Conservation (phyloP, 2,113 vertebrate species). For the Globicephala melas region DNA sequence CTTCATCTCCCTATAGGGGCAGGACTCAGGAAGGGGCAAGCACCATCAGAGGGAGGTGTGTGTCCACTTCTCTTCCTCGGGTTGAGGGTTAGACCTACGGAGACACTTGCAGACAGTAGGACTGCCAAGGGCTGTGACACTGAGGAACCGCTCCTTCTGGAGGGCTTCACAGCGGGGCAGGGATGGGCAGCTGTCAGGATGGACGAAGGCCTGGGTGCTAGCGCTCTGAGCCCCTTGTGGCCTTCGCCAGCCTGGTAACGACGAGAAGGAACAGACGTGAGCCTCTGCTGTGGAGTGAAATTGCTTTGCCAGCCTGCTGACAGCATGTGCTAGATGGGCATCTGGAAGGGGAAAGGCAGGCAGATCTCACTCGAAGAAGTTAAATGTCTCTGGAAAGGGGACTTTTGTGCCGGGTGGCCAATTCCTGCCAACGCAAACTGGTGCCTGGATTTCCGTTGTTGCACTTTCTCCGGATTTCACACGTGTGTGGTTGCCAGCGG, state of each 20-base stretch:
- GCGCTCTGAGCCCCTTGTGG: not conserved
- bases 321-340: not conserved
- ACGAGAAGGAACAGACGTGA: rapidly evolving
- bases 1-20: not conserved
- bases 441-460: not conserved
- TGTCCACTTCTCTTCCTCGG: not conserved
- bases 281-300: not conserved
- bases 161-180: not conserved
- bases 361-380: not conserved
- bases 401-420: not conserved
- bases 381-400: conserved; percentile 37
- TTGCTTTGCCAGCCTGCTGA: not conserved
- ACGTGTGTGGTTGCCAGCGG: not conserved
- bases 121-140: not conserved
- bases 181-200: not conserved
- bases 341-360: not conserved
- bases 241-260: not conserved
- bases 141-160: not conserved
- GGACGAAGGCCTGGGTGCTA: not conserved
- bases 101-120: not conserved
- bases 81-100: not conserved
- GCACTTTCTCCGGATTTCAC: not conserved
- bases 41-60: rapidly evolving
- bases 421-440: not conserved
- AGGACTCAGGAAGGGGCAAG: not conserved